Base-by-base conservation (phyloP, 1,140 invertebrate genomes). In the Aphelenchoides avenae region DNA sequence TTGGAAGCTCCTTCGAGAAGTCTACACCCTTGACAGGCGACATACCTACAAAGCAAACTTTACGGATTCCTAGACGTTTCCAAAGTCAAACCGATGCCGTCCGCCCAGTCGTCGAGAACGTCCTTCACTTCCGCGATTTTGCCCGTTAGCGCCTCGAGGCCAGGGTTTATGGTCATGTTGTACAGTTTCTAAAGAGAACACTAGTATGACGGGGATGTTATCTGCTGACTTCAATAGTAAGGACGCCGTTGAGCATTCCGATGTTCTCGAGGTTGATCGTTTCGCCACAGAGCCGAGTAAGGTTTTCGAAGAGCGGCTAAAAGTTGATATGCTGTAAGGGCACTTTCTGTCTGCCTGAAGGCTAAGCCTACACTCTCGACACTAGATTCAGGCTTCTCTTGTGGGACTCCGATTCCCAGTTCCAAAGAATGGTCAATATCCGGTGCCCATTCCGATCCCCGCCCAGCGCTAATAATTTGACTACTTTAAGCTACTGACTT, bases 1-100 rank as follows among this genome's bases (percentile, higher is more conserved):
- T 51, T 27, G 64, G 31, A 18, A 66, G 22, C 42, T 66, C 64
- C 24, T 31, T 24, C 7, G 26, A 26, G 39, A 66, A 69, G 33
- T 66, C 33, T 11, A 58, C 20, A 4, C 68, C 64, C 24, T 71
- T 41, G 1, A 44, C 15, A 1, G 42, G 40, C n/a, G 39, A 24
- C 9, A 60, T 27, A 34, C 40, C 57, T 60, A 11, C n/a, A 29
- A 6, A 36, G 37, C 31, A 55, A n/a, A n/a, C n/a, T n/a, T n/a
- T n/a, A n/a, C n/a, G n/a, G n/a, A n/a, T n/a, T n/a, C n/a, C n/a
- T n/a, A n/a, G n/a, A n/a, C n/a, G n/a, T n/a, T n/a, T n/a, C 31
- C 11, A 30, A 26, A 29, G n/a, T 13, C 1, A 56, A 13, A 56
- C 54, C 54, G 37, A 56, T 26, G 9, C 54, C 54, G 36, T 9